Conservation (phyloP, 2,888 invertebrate species). For the Limnephilus marmoratus region DNA sequence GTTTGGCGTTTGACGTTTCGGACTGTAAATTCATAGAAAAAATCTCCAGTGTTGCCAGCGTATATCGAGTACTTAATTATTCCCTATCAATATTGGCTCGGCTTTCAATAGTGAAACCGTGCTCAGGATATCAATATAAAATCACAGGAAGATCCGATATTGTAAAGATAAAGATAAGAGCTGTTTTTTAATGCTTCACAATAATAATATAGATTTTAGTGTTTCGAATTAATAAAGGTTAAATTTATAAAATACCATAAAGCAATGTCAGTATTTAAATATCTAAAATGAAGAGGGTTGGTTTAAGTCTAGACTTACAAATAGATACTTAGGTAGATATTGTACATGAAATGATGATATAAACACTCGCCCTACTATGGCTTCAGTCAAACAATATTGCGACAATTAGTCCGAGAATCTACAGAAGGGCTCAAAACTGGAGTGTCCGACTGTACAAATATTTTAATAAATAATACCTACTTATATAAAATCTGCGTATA, state of each 20-base stretch:
- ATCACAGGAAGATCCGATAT: too few relatives aligned
- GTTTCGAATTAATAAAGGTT: too few relatives aligned
- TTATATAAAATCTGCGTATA: background rate
- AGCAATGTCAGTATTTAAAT: background rate
- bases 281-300: background rate
- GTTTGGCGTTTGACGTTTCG: too few relatives aligned
- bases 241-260: background rate
- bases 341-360: constrained; percentile 18
- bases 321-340: background rate
- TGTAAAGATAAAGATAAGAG: too few relatives aligned
- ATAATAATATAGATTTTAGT: too few relatives aligned
- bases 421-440: background rate
- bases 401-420: constrained; percentile 31
- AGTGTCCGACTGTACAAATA: background rate
- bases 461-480: background rate
- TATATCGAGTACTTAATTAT: too few relatives aligned
- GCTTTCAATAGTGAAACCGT: too few relatives aligned
- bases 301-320: background rate
- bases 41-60: too few relatives aligned
- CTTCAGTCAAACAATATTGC: constrained; percentile 49
- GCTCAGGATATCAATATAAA: too few relatives aligned
- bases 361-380: constrained; percentile 28
- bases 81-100: too few relatives aligned
- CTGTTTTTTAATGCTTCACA: too few relatives aligned
- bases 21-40: too few relatives aligned